Conservation (phyloP, 2,888 invertebrate species). For the Diplazon laetatorius region DNA sequence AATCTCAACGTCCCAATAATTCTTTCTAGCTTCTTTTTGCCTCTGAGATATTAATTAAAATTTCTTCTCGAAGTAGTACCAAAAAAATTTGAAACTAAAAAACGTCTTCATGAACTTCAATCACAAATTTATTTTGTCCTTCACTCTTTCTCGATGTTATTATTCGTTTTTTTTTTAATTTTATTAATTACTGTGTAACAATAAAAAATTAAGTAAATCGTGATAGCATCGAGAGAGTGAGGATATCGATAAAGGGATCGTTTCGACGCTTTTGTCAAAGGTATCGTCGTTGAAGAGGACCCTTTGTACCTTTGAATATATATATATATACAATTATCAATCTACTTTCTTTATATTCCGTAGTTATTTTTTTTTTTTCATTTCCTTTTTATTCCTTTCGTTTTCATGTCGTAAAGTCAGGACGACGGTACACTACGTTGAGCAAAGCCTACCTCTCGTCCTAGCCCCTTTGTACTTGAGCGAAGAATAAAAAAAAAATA, state of each 20-base stretch:
- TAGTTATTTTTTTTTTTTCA: constrained; percentile 17
- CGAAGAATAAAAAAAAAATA: constrained; percentile 10
- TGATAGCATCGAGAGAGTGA: background rate
- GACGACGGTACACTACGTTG: constrained; percentile 28
- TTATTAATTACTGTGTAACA: background rate
- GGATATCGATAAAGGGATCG: constrained; percentile 18
- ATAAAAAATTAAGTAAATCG: background rate
- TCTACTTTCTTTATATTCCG: too few relatives aligned
- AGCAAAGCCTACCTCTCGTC: constrained; percentile 34
- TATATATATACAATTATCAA: constrained; percentile 21
- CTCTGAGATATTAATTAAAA: too few relatives aligned
- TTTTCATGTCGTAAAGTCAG: constrained; percentile 39
- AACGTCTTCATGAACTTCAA: too few relatives aligned
- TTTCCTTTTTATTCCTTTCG: constrained; percentile 6
- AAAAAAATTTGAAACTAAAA: too few relatives aligned
- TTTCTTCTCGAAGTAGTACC: too few relatives aligned
- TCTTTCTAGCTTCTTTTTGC: too few relatives aligned
- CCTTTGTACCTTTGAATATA: constrained; percentile 33
- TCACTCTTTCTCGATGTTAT: too few relatives aligned
- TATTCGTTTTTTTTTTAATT: too few relatives aligned
- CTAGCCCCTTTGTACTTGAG: constrained; percentile 38
- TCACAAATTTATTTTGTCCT: too few relatives aligned
- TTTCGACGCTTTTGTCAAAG: constrained; percentile 15
- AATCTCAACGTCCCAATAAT: too few relatives aligned
- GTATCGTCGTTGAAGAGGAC: constrained; percentile 6